Evolutionary conservation across 2,113 vertebrate species (phyloP).

Genomic region (Tinamus guttatus): DNA sequence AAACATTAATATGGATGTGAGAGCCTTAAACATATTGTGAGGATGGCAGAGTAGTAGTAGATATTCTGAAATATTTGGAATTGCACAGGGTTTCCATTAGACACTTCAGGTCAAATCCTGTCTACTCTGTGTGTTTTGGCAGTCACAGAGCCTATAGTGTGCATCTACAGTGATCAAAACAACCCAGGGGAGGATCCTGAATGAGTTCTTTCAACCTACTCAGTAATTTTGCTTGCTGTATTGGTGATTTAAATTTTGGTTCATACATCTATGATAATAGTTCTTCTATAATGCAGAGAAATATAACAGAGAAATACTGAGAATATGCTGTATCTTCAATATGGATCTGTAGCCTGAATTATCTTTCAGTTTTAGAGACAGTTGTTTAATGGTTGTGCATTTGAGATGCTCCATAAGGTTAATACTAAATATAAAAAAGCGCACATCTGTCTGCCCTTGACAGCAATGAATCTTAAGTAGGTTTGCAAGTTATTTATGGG

Average conservation of each 20-base stretch:
- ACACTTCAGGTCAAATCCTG: not conserved
- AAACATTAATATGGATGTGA: not conserved
- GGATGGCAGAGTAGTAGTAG: not conserved
- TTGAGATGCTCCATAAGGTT: slow-evolving; percentile 34
- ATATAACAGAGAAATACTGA: not conserved
- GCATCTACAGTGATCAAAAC: not conserved
- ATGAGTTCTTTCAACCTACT: not conserved
- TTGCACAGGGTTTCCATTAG: not conserved
- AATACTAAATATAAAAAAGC: slow-evolving; percentile 47
- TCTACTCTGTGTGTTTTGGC: not conserved
- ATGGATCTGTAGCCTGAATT: not conserved
- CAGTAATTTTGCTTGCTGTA: not conserved
- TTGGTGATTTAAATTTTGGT: not conserved
- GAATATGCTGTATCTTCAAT: not conserved
- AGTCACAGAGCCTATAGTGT: not conserved
- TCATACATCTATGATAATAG: not conserved
- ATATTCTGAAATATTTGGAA: not conserved
- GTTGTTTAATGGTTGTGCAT: not conserved
- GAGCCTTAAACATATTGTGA: not conserved
- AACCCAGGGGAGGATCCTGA: not conserved
- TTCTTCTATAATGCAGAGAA: not conserved
- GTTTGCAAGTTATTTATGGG: slow-evolving; percentile 76
- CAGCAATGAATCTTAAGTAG: slow-evolving; percentile 83
- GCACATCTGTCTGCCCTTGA: slow-evolving; percentile 77
- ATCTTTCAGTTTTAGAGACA: slow-evolving; percentile 16